These are phyloP conservation scores for Pachliopta kotzebuea DNA, from an alignment of 2,888 invertebrate genomes.

Conservation along the genomic window DNA sequence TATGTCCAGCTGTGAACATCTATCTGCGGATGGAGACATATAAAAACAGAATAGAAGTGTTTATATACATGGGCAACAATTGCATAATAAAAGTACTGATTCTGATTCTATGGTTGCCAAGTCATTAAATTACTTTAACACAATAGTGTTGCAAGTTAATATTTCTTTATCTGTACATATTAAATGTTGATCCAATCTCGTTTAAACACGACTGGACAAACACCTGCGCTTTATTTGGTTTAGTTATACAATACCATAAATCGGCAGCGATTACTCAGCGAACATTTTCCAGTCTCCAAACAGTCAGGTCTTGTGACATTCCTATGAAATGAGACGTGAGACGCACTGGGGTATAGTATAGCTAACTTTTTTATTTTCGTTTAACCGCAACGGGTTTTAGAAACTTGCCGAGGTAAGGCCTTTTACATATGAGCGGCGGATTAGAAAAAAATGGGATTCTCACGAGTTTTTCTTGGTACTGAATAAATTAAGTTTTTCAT, in stretches of 20 bases:
- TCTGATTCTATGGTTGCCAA: too few relatives aligned
- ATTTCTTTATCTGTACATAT: too few relatives aligned
- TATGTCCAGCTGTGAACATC: too few relatives aligned
- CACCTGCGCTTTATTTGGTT: too few relatives aligned
- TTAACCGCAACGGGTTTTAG: slow-evolving; percentile 25
- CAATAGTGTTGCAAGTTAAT: too few relatives aligned
- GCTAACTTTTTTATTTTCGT: slow-evolving; percentile 14
- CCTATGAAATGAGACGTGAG: slow-evolving; percentile 27
- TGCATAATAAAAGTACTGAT: too few relatives aligned
- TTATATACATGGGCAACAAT: too few relatives aligned
- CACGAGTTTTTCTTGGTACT: slow-evolving; percentile 7
- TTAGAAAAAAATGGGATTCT: slow-evolving; percentile 11
- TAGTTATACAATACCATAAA: slow-evolving; percentile 7
- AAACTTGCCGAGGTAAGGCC: slow-evolving; percentile 13
- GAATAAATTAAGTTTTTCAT: background rate
- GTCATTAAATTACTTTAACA: too few relatives aligned
- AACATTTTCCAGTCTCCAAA: slow-evolving; percentile 8
- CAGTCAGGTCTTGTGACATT: slow-evolving; percentile 26
- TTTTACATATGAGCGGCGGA: slow-evolving; percentile 19
- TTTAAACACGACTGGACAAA: too few relatives aligned
- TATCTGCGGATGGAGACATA: too few relatives aligned
- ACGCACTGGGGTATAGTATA: slow-evolving; percentile 25
- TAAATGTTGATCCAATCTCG: too few relatives aligned
- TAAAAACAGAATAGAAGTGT: too few relatives aligned
- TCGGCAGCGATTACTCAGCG: slow-evolving; percentile 6